Percentiles rank a stretch among this genome's conserved stretches.
These are phyloP conservation scores for Hemichromis elongatus DNA, from an alignment of 2,113 vertebrate genomes.

Conservation along the genomic window DNA sequence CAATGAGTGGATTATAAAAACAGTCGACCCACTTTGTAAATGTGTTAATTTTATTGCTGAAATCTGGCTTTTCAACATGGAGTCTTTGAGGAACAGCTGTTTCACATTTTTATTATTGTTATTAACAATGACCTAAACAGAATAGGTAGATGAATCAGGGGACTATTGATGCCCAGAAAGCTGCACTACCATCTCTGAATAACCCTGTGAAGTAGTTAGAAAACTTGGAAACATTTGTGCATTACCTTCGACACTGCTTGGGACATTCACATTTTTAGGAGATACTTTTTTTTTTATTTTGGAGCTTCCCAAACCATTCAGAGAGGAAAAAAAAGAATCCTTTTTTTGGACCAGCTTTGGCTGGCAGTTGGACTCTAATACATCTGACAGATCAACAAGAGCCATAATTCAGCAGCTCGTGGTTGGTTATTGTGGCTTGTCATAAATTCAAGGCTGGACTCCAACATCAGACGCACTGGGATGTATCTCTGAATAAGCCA, in stretches of 20 bases:
- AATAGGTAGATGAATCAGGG: not conserved
- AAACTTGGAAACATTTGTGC: not conserved
- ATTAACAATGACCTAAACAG: not conserved
- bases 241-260: not conserved
- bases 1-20: not conserved
- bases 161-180: not conserved
- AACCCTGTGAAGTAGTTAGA: not conserved
- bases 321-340: not conserved
- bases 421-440: constrained; percentile 24
- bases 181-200: not conserved
- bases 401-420: not conserved
- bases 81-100: not conserved
- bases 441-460: constrained; percentile 17
- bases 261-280: not conserved
- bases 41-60: not conserved
- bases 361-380: not conserved
- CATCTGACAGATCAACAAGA: constrained; percentile 1
- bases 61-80: not conserved
- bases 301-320: not conserved
- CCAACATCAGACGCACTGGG: not conserved
- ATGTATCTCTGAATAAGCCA: constrained; percentile 25
- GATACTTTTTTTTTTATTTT: not conserved
- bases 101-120: not conserved
- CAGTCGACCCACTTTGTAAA: not conserved
- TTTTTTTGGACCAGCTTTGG: not conserved